These are phyloP conservation scores for Platyscapa corneri DNA, from an alignment of 1,140 invertebrate genomes.

Conservation along the genomic window DNA sequence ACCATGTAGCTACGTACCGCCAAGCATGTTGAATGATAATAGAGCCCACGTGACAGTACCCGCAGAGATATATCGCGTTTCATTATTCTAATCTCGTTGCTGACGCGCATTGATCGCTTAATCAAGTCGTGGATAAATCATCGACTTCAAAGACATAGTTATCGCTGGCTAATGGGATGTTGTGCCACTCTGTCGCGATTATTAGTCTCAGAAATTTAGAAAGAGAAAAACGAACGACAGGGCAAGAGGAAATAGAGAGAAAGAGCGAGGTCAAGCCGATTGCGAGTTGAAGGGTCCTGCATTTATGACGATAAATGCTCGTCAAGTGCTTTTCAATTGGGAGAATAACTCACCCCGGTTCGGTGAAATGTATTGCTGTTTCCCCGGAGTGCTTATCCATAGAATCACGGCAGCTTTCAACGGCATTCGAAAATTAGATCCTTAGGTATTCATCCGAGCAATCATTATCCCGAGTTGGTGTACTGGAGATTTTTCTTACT, in stretches of 20 bases:
- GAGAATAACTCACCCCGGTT: slow-evolving; percentile 51
- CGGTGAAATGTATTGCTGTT: slow-evolving; percentile 7
- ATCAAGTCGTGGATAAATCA: slow-evolving; percentile 30
- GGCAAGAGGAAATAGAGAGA: neutral
- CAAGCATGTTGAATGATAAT: slow-evolving; percentile 13
- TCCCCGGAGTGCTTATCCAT: neutral
- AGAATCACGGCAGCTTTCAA: slow-evolving; percentile 36
- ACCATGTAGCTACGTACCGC: neutral
- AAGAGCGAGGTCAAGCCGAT: slow-evolving; percentile 47
- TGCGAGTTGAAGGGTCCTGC: slow-evolving; percentile 19
- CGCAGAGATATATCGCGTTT: slow-evolving; percentile 18
- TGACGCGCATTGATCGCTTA: slow-evolving; percentile 6
- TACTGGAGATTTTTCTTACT: neutral
- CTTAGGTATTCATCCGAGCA: slow-evolving; percentile 28
- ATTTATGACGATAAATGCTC: slow-evolving; percentile 56
- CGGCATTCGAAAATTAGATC: slow-evolving; percentile 34
- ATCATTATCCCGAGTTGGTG: neutral
- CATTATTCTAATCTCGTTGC: slow-evolving; percentile 38
- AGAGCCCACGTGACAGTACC: neutral
- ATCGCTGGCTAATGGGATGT: slow-evolving; percentile 18
- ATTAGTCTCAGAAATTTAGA: slow-evolving; percentile 4
- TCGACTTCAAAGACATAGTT: slow-evolving; percentile 40
- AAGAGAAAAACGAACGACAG: neutral
- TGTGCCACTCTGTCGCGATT: neutral
- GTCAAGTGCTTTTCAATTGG: slow-evolving; percentile 59